Evolutionary conservation across 2,797 vertebrate genomes (phyloP), one percentile per base, ranked within the genome.

Genomic region (Tiaroga cobitis): DNA sequence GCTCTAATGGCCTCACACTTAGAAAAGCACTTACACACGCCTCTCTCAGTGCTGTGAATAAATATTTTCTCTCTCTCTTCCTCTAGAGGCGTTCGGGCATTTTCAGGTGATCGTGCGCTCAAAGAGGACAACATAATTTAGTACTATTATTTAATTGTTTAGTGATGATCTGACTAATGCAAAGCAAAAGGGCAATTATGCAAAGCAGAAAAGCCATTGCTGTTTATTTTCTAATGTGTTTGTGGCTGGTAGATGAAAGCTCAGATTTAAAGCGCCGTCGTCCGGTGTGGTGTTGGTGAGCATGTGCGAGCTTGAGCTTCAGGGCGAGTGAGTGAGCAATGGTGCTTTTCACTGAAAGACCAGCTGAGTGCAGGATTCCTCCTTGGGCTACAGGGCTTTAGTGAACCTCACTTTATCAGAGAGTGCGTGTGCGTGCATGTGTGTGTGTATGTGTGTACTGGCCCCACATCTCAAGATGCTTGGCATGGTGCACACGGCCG

Each of bases 1-100:
- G n/a, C 84, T 87, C 29, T 88, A 85, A 85, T 87, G 80, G 87
- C 81, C 80, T 85, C 56, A 87, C 79, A 65, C 84, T 87, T 80
- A 54, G 61, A 29, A 83, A 73, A 82, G 72, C 72, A 70, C 72
- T 86, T 80, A 49, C 41, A 13, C 77, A 85, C 18, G 5, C 46
- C 24, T 65, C 63, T 54, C 63, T 77, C 8, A 0, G 41, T 34
- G 67, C n/a, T 79, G 65, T 65, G 73, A 81, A 76, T 69, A 85
- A 54, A 73, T 63, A 84, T 49, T 87, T 81, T 81, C 54, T 85
- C 81, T 79, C 49, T 56, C 19, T 81, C 39, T 49, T 67, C 65
- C 78, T 73, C 63, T 79, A 7, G 46, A 74, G 68, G 63, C 18
- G 34, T 78, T 78, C 16, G 16, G 4, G 59, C 59, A 18, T 82